Evolutionary conservation across 2,888 invertebrate genomes (phyloP).

Genomic region (Morpho deidamia): DNA sequence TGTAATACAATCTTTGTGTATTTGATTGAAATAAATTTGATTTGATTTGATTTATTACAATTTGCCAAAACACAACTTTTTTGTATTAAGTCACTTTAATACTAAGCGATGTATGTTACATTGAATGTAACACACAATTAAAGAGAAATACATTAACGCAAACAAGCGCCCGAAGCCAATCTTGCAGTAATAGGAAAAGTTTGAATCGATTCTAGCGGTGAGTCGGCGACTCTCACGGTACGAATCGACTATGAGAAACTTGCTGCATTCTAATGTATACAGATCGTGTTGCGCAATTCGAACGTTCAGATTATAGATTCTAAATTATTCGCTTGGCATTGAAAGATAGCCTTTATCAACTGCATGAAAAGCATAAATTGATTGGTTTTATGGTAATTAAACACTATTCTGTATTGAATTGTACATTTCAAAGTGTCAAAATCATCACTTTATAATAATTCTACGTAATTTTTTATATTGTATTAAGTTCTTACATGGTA

Average conservation of each 20-base stretch:
- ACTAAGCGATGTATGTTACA: neutral
- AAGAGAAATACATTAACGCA: slow-evolving; percentile 36
- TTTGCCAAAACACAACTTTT: too few relatives aligned
- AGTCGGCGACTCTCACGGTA: slow-evolving; percentile 29
- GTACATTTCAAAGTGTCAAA: too few relatives aligned
- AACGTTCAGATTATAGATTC: slow-evolving; percentile 12
- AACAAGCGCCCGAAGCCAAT: slow-evolving; percentile 44
- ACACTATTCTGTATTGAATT: too few relatives aligned
- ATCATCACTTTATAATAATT: too few relatives aligned
- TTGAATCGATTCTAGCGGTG: slow-evolving; percentile 46
- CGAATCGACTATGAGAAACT: slow-evolving; percentile 28
- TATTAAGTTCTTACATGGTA: too few relatives aligned
- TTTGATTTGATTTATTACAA: too few relatives aligned
- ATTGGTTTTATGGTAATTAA: too few relatives aligned
- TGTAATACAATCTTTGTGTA: too few relatives aligned
- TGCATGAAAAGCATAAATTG: neutral
- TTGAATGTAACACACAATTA: slow-evolving; percentile 19
- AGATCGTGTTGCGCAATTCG: slow-evolving; percentile 18
- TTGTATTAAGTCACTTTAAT: too few relatives aligned
- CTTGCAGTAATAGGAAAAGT: slow-evolving; percentile 55
- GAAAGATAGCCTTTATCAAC: neutral
- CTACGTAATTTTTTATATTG: too few relatives aligned
- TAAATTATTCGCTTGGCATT: slow-evolving; percentile 9
- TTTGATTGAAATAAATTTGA: too few relatives aligned
- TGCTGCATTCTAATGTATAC: slow-evolving; percentile 25